These are phyloP conservation scores for Cheilinus undulatus DNA, from an alignment of 2,113 vertebrate genomes.

Conservation along the genomic window DNA sequence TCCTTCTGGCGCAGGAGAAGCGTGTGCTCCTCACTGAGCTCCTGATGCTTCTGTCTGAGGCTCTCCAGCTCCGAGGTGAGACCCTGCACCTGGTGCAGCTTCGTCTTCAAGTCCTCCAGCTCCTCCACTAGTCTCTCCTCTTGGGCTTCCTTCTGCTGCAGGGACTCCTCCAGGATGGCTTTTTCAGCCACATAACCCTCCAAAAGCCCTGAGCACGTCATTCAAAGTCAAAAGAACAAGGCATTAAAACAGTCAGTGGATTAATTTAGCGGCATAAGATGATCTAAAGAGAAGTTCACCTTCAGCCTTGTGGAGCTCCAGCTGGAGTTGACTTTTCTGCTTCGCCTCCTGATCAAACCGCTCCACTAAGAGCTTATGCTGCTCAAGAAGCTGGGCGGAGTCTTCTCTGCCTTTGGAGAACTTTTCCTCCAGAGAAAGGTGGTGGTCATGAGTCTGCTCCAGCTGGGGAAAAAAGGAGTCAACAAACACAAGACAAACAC, in stretches of 20 bases:
- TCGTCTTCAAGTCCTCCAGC: constrained; percentile 85
- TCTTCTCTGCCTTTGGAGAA: constrained; percentile 84
- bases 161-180: constrained; percentile 84
- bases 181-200: constrained; percentile 92
- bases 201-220: constrained; percentile 84
- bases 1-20: constrained; percentile 77
- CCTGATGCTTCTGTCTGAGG: constrained; percentile 71
- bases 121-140: constrained; percentile 88
- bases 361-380: constrained; percentile 87
- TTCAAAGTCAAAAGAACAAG: neutral
- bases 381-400: constrained; percentile 82
- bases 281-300: constrained; percentile 80
- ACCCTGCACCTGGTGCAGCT: constrained; percentile 67
- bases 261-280: constrained; percentile 7
- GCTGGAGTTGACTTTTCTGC: constrained; percentile 83
- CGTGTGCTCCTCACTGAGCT: constrained; percentile 79
- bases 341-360: constrained; percentile 85
- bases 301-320: constrained; percentile 91
- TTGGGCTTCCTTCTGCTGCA: constrained; percentile 88
- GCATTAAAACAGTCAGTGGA: constrained; percentile 2
- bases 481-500: neutral
- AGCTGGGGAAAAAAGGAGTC: constrained; percentile 76
- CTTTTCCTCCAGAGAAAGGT: constrained; percentile 85
- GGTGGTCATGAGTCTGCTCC: constrained; percentile 87
- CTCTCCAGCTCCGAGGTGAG: constrained; percentile 60